Evolutionary conservation across 2,113 vertebrate genomes (phyloP).

Genomic region (Gadus chalcogrammus): DNA sequence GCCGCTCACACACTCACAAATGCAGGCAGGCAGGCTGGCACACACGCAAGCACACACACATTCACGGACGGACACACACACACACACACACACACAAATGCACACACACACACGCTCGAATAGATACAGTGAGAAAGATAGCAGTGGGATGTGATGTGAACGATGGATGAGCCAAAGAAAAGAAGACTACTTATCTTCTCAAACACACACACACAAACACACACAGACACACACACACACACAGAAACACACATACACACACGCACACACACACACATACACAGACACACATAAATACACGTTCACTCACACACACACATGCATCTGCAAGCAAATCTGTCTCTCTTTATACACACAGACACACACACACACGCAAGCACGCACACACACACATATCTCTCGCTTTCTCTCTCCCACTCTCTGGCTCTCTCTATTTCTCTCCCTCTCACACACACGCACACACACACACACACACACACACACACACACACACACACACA

Average conservation of each 20-base stretch:
- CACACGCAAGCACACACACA: slow-evolving; percentile 7
- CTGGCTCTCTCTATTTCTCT: too few species aligned
- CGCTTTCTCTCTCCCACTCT: too few species aligned
- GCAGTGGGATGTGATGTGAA: slow-evolving; percentile 55
- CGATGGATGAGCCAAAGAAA: slow-evolving; percentile 65
- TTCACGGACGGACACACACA: background rate
- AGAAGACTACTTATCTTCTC: slow-evolving; percentile 54
- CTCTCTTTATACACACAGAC: too few species aligned
- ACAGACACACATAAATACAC: too few species aligned
- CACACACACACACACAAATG: slow-evolving; percentile 7
- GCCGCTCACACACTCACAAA: background rate
- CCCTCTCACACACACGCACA: slow-evolving; percentile 16
- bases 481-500: slow-evolving; percentile 16
- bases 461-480: slow-evolving; percentile 13
- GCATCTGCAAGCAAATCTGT: too few species aligned
- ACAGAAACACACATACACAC: too few species aligned
- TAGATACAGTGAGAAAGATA: slow-evolving; percentile 33
- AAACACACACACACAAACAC: background rate
- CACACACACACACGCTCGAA: background rate
- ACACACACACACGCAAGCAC: too few species aligned
- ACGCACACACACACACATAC: too few species aligned
- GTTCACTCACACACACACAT: too few species aligned
- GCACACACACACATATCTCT: too few species aligned
- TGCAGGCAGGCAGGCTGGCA: background rate
- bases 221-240: too few species aligned